These are phyloP conservation scores for Peromyscus leucopus DNA, from an alignment of 2,113 vertebrate species.

Conservation along the genomic window DNA sequence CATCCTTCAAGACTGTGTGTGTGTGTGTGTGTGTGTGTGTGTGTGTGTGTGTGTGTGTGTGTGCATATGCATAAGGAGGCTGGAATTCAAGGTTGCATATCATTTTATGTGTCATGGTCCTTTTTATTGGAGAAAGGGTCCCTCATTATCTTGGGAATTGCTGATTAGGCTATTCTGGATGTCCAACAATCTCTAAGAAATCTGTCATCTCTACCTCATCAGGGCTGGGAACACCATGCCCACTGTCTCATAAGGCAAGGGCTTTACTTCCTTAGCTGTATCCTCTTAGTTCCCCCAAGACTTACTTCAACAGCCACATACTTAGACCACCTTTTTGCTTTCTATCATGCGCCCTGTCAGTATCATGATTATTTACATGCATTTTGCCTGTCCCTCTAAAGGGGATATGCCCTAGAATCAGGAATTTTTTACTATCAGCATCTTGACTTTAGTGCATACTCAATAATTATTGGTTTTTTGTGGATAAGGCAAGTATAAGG, in stretches of 20 bases:
- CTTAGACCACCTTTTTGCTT: neutral
- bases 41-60: neutral
- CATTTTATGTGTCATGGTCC: neutral
- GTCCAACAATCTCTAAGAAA: neutral
- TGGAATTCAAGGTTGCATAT: neutral
- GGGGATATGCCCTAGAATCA: accelerated
- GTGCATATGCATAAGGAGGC: neutral
- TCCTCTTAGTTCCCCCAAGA: neutral
- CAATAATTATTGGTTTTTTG: too few relatives aligned
- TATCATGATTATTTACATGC: neutral
- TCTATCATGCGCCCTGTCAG: neutral
- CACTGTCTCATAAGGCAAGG: neutral
- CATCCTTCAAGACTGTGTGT: neutral
- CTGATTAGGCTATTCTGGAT: neutral
- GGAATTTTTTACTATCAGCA: neutral
- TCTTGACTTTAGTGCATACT: neutral
- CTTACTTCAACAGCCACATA: neutral
- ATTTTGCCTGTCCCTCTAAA: neutral
- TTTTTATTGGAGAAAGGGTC: neutral
- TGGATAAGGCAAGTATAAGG: neutral
- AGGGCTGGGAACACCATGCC: neutral
- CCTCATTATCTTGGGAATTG: neutral
- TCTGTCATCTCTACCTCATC: neutral
- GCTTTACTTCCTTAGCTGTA: neutral
- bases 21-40: neutral